Base-by-base conservation (phyloP, 2,888 invertebrate species). In the Drosophila formosana region DNA sequence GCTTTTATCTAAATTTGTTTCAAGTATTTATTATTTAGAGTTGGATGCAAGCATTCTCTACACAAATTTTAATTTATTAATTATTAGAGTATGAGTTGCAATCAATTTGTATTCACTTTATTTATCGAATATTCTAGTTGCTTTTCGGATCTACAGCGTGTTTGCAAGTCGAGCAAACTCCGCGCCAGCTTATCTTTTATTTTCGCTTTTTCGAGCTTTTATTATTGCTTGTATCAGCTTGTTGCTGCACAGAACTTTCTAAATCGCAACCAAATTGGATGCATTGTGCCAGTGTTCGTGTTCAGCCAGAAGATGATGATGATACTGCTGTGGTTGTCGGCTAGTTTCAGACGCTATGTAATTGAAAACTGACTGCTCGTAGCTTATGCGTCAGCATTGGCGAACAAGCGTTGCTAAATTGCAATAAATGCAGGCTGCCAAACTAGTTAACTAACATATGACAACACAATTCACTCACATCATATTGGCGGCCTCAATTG, bases 141-240 rank as follows among this genome's bases (percentile, higher is more conserved):
- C 18, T 18, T 18, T 18, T 18, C 30, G 7, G 6, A 30, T 2
- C 7, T 6, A 6, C 6, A 23, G 68, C 25, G 41, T 25, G 43
- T 43, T 25, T 51, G 25, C 9, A 13, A 39, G 55, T 70, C 46
- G 23, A 34, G 30, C 41, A 37, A 9, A 47, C 23, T 4, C 13
- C n/a, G 9, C 6, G 7, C 5, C 43, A 2, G 6, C 6, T 37
- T n/a, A 4, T 2, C n/a, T n/a, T 11, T n/a, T 34, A 3, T 1
- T 11, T 11, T 69, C 56, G 51, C 18, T 18, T 52, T 52, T 61
- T 64, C 52, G 51, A 70, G 47, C 55, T 63, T 52, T 51, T 46
- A 51, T 56, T 70, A 70, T 70, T 47, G 64, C 56, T 37, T 58
- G 57, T 58, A 58, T 58, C 47, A 57, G 57, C 47, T 41, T 63